Base-by-base conservation (phyloP, 2,113 vertebrate species). In the Cyanoderma ruficeps region DNA sequence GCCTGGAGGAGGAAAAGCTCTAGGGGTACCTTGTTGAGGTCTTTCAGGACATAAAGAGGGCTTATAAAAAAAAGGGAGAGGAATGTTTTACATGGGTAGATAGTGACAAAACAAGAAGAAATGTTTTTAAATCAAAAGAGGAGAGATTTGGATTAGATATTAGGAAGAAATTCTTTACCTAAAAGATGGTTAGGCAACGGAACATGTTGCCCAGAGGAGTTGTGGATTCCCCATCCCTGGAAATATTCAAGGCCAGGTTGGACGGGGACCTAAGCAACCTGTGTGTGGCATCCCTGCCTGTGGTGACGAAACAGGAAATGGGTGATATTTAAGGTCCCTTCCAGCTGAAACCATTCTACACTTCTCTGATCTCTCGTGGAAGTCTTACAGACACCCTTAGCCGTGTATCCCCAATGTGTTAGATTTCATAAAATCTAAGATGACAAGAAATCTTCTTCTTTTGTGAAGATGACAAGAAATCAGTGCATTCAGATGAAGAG, bases 321-420 rank as follows among this genome's bases (percentile, higher is more conserved):
- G 14, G 15, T 23, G 35, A 61, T 55, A 46, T 35, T 69, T 61
- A 47, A 49, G 2, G 11, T 41, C 9, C 4, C 11, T 83, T 68
- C 41, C 47, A 68, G 25, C 8, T 15, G 25, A 61, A 76, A 55
- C 25, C 15, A 19, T 76, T 69, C 47, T 19, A 55, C 0, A 0
- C 7, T 35, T 68, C 24, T 47, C 27, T 55, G 63, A 69, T 55
- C 18, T 60, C 46, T 55, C 1, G 0, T 14, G 15, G 15, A 55
- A 61, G 12, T 4, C 56, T 76, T 87, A 25, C 67, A 88, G 53
- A 76, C n/a, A 60, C 18, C 17, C 14, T 42, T 57, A 70, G 17
- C 20, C 25, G 11, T 4, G 6, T 12, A 35, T 49, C 3, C 5
- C 23, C 16, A 14, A 4, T 1, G 3, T 17, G 19, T 24, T 28